Conservation (phyloP, 1,140 invertebrate genomes). For the Orchesella cincta region DNA sequence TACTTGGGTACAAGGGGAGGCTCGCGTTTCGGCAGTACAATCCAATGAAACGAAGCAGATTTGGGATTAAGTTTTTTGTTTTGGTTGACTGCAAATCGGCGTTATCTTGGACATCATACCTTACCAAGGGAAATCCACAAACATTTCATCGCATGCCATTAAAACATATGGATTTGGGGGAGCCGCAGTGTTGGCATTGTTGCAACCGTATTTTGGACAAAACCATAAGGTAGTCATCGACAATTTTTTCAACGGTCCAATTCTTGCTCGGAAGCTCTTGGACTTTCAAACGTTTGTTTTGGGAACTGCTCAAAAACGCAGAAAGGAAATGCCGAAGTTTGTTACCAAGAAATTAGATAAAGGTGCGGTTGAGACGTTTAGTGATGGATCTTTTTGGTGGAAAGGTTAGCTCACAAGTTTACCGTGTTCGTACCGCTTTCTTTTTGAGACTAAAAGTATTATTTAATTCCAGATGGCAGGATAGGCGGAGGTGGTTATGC, state of each 20-base stretch:
- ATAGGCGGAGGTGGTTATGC: slow-evolving; percentile 31
- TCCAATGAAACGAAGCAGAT: slow-evolving; percentile 55
- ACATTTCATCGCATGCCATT: not conserved
- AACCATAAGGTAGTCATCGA: slow-evolving; percentile 55
- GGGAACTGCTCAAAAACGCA: slow-evolving; percentile 52
- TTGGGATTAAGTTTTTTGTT: slow-evolving; percentile 56
- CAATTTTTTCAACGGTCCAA: slow-evolving; percentile 56
- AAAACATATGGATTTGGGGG: slow-evolving; percentile 51
- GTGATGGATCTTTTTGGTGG: not conserved
- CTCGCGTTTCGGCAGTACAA: slow-evolving; percentile 56
- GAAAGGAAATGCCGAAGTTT: slow-evolving; percentile 46
- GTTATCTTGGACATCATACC: slow-evolving; percentile 52
- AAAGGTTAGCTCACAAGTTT: slow-evolving; percentile 9
- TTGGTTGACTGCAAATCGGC: slow-evolving; percentile 51
- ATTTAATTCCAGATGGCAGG: slow-evolving; percentile 3
- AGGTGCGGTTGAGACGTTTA: slow-evolving; percentile 5
- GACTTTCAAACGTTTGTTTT: slow-evolving; percentile 51
- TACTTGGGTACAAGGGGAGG: slow-evolving; percentile 55
- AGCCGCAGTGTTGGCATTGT: slow-evolving; percentile 53
- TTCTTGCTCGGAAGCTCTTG: slow-evolving; percentile 51
- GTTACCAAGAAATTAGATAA: not conserved
- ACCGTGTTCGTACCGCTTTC: not conserved
- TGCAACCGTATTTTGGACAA: slow-evolving; percentile 51
- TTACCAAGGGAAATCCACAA: slow-evolving; percentile 49
- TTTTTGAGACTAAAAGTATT: not conserved